Base-by-base conservation (phyloP, 2,888 invertebrate species). In the Drosophila peninsularis region DNA sequence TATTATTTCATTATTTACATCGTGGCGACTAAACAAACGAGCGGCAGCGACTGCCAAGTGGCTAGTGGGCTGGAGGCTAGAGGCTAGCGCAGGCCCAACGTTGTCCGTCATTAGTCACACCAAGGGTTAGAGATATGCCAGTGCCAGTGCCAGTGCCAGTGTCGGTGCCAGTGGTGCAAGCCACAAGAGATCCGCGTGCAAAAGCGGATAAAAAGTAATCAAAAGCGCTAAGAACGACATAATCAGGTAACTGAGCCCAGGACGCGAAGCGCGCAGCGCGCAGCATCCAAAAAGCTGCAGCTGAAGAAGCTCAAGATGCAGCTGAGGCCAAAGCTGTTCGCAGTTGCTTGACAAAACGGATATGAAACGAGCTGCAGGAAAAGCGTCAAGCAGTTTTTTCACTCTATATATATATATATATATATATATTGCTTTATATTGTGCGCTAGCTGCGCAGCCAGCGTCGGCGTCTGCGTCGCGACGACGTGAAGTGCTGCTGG, bases 1-100 rank as follows among this genome's bases (percentile, higher is more conserved):
- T 89, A 89, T 82, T 89, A 85, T 85, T 85, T 85, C 89, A 86
- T 88, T 86, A 86, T 89, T 88, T 88, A 85, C 86, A 86, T 75
- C 85, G 60, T 42, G 63, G 67, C 53, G 68, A 63, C 81, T 83
- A 84, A 84, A 67, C 79, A 84, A 87, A 84, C 77, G 66, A 34
- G 54, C 52, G 24, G 54, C 54, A 30, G 53, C 53, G 42, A 49
- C 37, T 17, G 45, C 52, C 45, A 39, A 45, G 54, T 37, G 76
- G 53, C 21, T 11, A 41, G 41, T 42, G 17, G 17, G 17, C 39
- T 54, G 54, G 57, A 39, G 58, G 65, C 67, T 42, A 58, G 65
- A 30, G 62, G 65, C 72, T 11, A 5, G 63, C 57, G 32, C n/a
- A 36, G 36, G 47, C 47, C 5, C 52, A 11, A n/a, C 27, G 37